Conservation (phyloP, 2,797 vertebrate genomes). For the Falco berigora region DNA sequence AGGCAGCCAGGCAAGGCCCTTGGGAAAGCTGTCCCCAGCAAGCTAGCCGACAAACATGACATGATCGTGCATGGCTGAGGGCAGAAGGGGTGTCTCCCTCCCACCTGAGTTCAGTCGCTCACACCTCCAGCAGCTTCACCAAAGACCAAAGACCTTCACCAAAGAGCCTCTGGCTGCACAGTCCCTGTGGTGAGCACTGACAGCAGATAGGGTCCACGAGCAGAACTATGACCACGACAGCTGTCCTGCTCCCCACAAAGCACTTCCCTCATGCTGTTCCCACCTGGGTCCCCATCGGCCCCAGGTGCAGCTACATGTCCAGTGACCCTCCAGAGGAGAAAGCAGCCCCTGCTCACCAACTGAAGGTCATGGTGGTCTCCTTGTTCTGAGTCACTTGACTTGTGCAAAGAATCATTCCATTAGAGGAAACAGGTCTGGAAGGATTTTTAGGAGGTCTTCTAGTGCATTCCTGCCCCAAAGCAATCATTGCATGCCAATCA, state of each 20-base stretch:
- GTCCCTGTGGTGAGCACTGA: neutral
- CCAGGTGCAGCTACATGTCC: accelerated
- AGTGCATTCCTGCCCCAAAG: neutral
- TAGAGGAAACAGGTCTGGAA: neutral
- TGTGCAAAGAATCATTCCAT: neutral
- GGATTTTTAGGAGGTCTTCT: neutral
- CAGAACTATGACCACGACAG: neutral
- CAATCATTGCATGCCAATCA: neutral
- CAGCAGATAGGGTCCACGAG: accelerated
- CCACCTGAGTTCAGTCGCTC: neutral
- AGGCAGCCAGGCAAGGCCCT: neutral
- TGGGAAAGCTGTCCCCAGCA: neutral
- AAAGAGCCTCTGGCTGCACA: neutral
- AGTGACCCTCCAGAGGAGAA: neutral
- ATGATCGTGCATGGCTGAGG: accelerated
- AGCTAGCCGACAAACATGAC: neutral
- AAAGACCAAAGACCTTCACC: neutral
- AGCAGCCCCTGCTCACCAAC: neutral
- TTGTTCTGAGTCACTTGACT: neutral
- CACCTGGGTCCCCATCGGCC: accelerated
- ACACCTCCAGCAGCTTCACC: neutral
- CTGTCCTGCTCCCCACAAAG: accelerated
- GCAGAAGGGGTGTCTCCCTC: neutral
- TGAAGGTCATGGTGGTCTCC: neutral
- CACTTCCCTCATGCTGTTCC: neutral